These are phyloP conservation scores for Drosophila tani DNA, from an alignment of 1,140 invertebrate species.

Conservation along the genomic window DNA sequence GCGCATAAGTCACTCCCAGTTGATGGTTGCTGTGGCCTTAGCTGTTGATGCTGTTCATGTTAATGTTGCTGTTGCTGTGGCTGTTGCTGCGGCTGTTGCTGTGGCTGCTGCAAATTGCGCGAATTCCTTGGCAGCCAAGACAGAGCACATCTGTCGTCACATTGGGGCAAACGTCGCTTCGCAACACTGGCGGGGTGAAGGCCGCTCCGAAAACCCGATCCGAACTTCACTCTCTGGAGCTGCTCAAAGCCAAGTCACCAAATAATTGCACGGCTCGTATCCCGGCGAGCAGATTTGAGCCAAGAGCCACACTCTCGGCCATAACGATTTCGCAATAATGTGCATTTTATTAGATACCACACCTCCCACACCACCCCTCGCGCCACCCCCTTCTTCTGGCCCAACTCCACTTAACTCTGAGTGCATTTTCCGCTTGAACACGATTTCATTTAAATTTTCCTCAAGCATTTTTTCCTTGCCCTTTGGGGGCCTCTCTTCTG, in stretches of 20 bases:
- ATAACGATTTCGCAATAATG: conserved; percentile 79
- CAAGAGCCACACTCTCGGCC: conserved; percentile 47
- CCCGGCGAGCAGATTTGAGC: conserved; percentile 15
- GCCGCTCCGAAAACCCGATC: conserved; percentile 44
- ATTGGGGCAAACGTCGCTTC: conserved; percentile 36
- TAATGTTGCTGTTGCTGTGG: conserved; percentile 3
- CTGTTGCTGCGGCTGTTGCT: conserved; percentile 10
- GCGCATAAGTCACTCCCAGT: conserved; percentile 72
- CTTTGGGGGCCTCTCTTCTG: conserved; percentile 49
- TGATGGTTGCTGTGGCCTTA: conserved; percentile 18
- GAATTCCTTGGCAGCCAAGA: conserved; percentile 63
- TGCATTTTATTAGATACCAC: conserved; percentile 71
- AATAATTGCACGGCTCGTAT: conserved; percentile 59
- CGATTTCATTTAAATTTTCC: conserved; percentile 78
- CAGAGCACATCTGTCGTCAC: conserved; percentile 70
- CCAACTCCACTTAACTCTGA: conserved; percentile 49
- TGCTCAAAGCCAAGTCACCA: conserved; percentile 39
- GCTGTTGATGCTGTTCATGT: conserved; percentile 11
- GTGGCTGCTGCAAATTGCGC: conserved; percentile 65
- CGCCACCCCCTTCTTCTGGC: background rate
- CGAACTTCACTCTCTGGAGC: conserved; percentile 6
- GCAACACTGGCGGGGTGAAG: conserved; percentile 51
- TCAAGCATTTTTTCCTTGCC: conserved; percentile 58
- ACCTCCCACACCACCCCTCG: background rate
- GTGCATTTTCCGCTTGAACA: conserved; percentile 78